Evolutionary conservation across 2,113 vertebrate species (phyloP).

Genomic region (Strix aluco): DNA sequence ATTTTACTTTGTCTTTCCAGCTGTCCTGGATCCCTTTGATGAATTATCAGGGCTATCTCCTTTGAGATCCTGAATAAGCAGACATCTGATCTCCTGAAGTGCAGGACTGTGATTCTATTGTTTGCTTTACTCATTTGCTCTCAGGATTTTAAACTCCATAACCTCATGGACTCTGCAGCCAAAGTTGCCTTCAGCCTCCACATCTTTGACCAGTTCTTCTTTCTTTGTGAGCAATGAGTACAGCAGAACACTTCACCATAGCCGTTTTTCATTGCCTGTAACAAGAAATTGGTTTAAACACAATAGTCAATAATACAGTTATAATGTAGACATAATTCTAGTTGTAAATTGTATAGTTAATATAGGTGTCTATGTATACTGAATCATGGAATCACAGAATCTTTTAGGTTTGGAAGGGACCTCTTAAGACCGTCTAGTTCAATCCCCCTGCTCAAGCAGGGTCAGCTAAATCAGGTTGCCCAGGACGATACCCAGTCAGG

Average conservation of each 20-base stretch:
- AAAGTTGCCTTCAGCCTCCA: background rate
- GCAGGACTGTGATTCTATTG: background rate
- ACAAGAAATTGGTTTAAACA: background rate
- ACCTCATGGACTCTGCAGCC: background rate
- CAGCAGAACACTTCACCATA: background rate
- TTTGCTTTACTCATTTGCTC: background rate
- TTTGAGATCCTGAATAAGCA: background rate
- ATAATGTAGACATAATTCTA: no score
- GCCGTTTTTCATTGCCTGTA: background rate
- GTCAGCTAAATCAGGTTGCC: background rate
- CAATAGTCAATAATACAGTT: background rate
- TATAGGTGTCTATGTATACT: background rate
- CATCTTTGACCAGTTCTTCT: background rate
- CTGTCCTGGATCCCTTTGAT: background rate
- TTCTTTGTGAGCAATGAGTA: background rate
- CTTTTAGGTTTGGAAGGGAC: background rate
- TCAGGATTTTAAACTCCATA: background rate
- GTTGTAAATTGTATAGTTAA: background rate
- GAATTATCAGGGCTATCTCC: background rate
- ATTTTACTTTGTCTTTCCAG: background rate
- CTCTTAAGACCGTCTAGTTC: background rate
- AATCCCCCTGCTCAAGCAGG: background rate
- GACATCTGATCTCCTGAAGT: background rate
- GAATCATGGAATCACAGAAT: background rate
- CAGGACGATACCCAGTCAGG: no score